Evolutionary conservation across 1,140 invertebrate genomes (phyloP).

Genomic region (Meloidogyne chitwoodi): DNA sequence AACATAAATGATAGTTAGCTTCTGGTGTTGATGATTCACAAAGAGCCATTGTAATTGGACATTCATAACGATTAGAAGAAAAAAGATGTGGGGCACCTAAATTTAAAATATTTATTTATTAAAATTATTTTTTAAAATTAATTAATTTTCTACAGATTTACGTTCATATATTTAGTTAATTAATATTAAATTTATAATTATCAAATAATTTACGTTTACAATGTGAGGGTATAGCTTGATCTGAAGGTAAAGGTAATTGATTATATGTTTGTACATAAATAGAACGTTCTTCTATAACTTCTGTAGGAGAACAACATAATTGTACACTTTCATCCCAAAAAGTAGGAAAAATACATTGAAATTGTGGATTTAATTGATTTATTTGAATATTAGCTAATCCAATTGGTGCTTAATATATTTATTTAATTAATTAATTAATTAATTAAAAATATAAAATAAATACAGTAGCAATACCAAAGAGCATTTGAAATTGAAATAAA

Average conservation of each 20-base stretch:
- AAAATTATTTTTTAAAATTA: no score
- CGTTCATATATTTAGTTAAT: no score
- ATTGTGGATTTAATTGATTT: neutral
- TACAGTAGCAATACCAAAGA: neutral
- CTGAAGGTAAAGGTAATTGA: neutral
- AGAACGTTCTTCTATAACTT: neutral
- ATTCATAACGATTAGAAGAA: neutral
- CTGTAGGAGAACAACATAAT: neutral
- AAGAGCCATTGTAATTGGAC: neutral
- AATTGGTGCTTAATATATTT: neutral
- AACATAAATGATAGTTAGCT: neutral
- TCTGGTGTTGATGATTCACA: neutral
- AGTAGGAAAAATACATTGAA: neutral
- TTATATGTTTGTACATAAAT: neutral
- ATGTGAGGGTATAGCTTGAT: neutral
- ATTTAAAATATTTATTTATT: neutral
- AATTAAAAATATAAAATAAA: neutral
- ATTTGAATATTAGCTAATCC: neutral
- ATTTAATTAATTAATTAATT: neutral
- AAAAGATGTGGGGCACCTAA: neutral
- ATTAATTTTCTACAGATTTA: no score
- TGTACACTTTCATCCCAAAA: neutral
- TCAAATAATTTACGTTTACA: neutral
- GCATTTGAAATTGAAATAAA: neutral
- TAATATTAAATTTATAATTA: no score